Conservation (phyloP, 2,113 vertebrate genomes). For the Limanda limanda region DNA sequence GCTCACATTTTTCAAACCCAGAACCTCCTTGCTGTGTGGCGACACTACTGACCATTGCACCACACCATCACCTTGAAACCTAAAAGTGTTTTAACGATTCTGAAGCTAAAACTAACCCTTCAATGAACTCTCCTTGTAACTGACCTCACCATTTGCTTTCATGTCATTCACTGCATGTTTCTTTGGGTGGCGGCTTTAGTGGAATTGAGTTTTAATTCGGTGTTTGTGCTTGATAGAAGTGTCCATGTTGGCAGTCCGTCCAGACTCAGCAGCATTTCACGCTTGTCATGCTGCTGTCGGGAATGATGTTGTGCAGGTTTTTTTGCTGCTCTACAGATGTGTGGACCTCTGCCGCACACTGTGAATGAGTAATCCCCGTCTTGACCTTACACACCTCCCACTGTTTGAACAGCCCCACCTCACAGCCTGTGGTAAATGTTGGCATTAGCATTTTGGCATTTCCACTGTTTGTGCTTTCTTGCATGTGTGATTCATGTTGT, state of each 20-base stretch:
- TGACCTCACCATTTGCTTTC: not conserved
- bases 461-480: constrained; percentile 68
- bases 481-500: constrained; percentile 42
- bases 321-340: constrained; percentile 21
- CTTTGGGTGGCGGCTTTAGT: not conserved
- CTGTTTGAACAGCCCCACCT: constrained; percentile 79
- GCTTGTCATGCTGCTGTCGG: constrained; percentile 18
- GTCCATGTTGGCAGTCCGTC: not conserved
- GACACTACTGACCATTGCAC: too few species aligned
- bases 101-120: not conserved
- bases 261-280: not conserved
- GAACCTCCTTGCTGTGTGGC: too few species aligned
- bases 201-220: not conserved
- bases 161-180: not conserved
- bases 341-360: constrained; percentile 36
- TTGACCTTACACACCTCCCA: constrained; percentile 72
- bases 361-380: constrained; percentile 70
- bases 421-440: constrained; percentile 82
- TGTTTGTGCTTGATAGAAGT: not conserved
- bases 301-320: constrained; percentile 17
- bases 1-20: too few species aligned
- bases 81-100: not conserved
- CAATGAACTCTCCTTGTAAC: not conserved
- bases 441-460: constrained; percentile 88
- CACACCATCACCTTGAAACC: too few species aligned